Conservation (phyloP, 2,888 invertebrate species). For the Pegoplata infirma region DNA sequence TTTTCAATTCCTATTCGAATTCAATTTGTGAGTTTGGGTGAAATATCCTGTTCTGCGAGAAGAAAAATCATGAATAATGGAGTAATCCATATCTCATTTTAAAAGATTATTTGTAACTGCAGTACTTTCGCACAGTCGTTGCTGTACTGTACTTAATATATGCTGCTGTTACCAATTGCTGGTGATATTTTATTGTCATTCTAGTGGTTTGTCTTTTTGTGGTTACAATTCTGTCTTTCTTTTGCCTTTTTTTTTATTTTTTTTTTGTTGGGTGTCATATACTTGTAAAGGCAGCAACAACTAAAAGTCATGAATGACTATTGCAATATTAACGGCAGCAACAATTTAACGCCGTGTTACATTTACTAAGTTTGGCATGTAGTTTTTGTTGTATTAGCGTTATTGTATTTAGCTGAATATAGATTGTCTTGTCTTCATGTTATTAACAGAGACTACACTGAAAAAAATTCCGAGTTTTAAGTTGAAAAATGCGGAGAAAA, state of each 20-base stretch:
- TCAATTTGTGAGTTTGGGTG: no score
- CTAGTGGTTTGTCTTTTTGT: constrained; percentile 52
- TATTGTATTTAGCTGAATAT: constrained; percentile 8
- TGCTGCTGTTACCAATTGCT: constrained; percentile 58
- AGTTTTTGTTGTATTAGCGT: constrained; percentile 6
- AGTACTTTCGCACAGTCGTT: no score
- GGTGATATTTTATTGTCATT: constrained; percentile 62
- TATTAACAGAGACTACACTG: constrained; percentile 35
- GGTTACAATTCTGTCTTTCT: constrained; percentile 29
- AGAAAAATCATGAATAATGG: no score
- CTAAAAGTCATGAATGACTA: constrained; percentile 21
- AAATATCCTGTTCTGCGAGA: no score
- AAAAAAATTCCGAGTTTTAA: no score
- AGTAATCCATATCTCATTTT: no score
- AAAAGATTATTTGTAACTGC: no score
- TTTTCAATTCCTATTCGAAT: no score
- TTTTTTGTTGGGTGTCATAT: constrained; percentile 47
- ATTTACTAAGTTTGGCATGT: constrained; percentile 52
- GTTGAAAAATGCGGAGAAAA: no score
- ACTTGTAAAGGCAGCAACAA: constrained; percentile 15
- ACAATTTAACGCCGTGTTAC: constrained; percentile 51
- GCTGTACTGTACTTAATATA: constrained; percentile 24
- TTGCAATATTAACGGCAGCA: constrained; percentile 19
- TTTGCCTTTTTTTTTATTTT: neutral
- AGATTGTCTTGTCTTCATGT: constrained; percentile 23